These are phyloP conservation scores for Oriolus oriolus DNA, from an alignment of 2,113 vertebrate genomes.

Conservation along the genomic window DNA sequence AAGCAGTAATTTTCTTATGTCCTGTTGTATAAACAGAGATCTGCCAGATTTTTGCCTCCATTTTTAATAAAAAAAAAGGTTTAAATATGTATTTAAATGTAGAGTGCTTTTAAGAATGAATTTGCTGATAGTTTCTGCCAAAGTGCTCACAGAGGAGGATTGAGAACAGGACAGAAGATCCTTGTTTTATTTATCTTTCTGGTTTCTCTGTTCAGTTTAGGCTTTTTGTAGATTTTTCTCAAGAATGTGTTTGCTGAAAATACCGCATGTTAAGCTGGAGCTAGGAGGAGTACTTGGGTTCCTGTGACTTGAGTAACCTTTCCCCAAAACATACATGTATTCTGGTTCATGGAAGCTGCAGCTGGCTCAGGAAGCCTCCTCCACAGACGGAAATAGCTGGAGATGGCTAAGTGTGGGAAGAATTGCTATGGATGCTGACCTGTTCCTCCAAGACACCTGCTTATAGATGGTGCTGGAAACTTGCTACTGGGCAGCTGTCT, in stretches of 20 bases:
- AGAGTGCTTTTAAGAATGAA: neutral
- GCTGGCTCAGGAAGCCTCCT: neutral
- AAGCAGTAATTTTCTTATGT: neutral
- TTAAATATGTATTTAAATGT: neutral
- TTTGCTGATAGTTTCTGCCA: neutral
- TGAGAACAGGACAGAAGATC: neutral
- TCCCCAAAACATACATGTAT: neutral
- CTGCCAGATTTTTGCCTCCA: neutral
- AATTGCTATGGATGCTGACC: rapidly evolving
- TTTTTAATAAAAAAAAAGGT: neutral
- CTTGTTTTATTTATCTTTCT: neutral
- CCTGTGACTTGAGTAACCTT: neutral
- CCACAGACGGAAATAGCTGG: neutral
- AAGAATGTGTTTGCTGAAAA: neutral
- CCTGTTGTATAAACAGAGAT: neutral
- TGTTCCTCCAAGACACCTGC: neutral
- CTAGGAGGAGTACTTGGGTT: neutral
- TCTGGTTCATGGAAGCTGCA: neutral
- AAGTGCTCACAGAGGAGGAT: neutral
- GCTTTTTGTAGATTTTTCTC: neutral
- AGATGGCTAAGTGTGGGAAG: neutral
- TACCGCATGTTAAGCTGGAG: neutral
- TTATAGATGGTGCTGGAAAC: neutral
- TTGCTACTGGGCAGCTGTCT: neutral
- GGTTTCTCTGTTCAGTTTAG: neutral